These are phyloP conservation scores for Drosophila bocqueti DNA, from an alignment of 1,140 invertebrate genomes.

Conservation along the genomic window DNA sequence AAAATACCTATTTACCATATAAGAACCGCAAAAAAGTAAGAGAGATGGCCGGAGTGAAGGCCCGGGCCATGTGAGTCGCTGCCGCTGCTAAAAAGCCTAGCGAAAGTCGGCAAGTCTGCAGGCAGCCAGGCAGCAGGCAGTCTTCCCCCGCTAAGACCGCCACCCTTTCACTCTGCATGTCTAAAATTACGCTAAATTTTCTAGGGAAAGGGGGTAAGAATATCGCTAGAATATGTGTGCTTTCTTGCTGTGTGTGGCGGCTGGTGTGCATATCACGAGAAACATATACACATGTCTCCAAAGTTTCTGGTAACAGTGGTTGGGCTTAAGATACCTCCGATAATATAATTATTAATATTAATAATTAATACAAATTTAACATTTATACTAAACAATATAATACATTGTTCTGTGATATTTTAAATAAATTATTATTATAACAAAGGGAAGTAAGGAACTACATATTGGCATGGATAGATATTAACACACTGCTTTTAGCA, in stretches of 20 bases:
- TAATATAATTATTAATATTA: too few species aligned
- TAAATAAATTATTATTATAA: too few species aligned
- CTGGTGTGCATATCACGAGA: constrained; percentile 52
- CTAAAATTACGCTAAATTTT: constrained; percentile 64
- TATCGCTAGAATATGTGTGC: constrained; percentile 8
- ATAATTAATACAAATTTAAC: too few species aligned
- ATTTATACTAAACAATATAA: too few species aligned
- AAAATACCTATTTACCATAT: constrained; percentile 74
- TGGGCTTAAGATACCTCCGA: too few species aligned
- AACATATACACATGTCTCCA: constrained; percentile 31
- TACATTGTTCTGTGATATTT: too few species aligned
- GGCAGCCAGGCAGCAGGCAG: constrained; percentile 14
- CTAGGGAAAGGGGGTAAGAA: background rate
- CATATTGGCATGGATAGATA: too few species aligned
- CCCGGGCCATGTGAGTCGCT: constrained; percentile 34
- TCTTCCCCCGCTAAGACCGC: constrained; percentile 7
- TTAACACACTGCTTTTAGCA: too few species aligned
- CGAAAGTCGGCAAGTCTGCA: constrained; percentile 48
- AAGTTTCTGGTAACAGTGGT: constrained; percentile 16
- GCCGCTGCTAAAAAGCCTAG: constrained; percentile 62
- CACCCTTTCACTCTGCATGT: constrained; percentile 45
- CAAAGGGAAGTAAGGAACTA: too few species aligned
- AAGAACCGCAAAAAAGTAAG: constrained; percentile 29
- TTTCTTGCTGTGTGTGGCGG: constrained; percentile 28
- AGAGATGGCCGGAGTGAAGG: background rate